Base-by-base conservation (phyloP, 2,888 invertebrate species). In the Phymatocera aterrima region DNA sequence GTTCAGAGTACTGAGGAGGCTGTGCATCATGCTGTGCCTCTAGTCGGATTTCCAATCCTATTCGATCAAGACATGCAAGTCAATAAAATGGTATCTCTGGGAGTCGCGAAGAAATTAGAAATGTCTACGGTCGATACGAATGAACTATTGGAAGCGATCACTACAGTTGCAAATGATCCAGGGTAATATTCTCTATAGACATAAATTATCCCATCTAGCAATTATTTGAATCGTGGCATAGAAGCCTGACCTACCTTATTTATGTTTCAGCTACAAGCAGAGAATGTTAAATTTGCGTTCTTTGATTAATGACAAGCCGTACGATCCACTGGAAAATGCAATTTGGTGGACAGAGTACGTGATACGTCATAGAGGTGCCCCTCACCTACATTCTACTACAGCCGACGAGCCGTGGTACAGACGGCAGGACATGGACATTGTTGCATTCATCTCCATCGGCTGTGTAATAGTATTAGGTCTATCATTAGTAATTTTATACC, bases 1-100 rank as follows among this genome's bases (percentile, higher is more conserved):
- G n/a, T 83, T 21, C 87, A 86, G 64, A 87, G 85, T 79, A 82
- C 82, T 0, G 85, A 85, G 61, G 87, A 87, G 80, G 85, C 85
- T 4, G 75, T 86, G 51, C 21, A 83, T 61, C 79, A 78, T n/a
- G 79, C 68, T 0, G 83, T 87, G 3, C 87, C 87, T 2, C 0
- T 87, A 3, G 6, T 87, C 15, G 87, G 84, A 8, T 77, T 84
- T 6, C 86, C 87, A 1, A 3, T 87, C n/a, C 5, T 85, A 0
- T 81, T 78, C 21, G 87, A 87, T 79, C 86, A 87, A 72, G 79
- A 77, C 8, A 77, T 61, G 24, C 72, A 83, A 18, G 72, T 85
- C 6, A 6, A 2, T 6, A 83, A 82, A 24, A 12, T 85, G 48
- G 70, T 51, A 4, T 15, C 1, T 8, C 43, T 81, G 15, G 86